phyloP scores from a whole-genome alignment of 1,140 invertebrate species.

The Drosophila orena region DNA sequence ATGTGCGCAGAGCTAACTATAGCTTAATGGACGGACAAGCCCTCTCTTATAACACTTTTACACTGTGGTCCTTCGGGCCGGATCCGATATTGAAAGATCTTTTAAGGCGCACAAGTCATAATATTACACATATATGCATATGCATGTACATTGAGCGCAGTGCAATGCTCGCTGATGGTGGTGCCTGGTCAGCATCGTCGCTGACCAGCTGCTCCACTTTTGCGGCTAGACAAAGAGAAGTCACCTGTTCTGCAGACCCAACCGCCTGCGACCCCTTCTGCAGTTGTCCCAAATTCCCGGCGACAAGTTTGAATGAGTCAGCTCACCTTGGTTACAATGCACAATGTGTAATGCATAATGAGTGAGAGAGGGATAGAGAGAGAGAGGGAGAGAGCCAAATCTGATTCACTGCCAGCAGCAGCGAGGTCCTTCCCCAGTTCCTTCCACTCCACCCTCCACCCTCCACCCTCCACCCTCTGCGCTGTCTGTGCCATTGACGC shows the following conservation, averaged over 20 bases:
- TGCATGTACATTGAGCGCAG: not conserved
- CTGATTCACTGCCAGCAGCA: conserved; percentile 32
- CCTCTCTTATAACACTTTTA: not conserved
- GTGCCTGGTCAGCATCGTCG: conserved; percentile 11
- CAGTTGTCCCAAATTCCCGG: conserved; percentile 13
- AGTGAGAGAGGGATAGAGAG: conserved; percentile 11
- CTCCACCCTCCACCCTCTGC: conserved; percentile 5
- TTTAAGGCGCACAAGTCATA: no score
- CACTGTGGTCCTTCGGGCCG: not conserved
- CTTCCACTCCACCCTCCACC: not conserved
- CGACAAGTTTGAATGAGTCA: conserved; percentile 19
- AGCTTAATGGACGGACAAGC: no score
- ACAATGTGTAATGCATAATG: conserved; percentile 48
- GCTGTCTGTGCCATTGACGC: conserved; percentile 41
- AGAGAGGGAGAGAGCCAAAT: conserved; percentile 4
- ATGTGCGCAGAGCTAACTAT: not conserved
- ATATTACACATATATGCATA: no score
- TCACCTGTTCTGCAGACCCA: not conserved
- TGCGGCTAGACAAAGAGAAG: conserved; percentile 9
- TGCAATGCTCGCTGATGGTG: not conserved
- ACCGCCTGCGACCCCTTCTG: not conserved
- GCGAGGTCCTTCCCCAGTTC: conserved; percentile 11
- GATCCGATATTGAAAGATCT: not conserved
- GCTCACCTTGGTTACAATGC: conserved; percentile 30
- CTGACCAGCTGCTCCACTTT: conserved; percentile 10